A percentile compares a stretch with the other conserved stretches of the same genome.
Evolutionary conservation across 2,797 vertebrate genomes (phyloP).

Genomic region (Pipistrellus pygmaeus): DNA sequence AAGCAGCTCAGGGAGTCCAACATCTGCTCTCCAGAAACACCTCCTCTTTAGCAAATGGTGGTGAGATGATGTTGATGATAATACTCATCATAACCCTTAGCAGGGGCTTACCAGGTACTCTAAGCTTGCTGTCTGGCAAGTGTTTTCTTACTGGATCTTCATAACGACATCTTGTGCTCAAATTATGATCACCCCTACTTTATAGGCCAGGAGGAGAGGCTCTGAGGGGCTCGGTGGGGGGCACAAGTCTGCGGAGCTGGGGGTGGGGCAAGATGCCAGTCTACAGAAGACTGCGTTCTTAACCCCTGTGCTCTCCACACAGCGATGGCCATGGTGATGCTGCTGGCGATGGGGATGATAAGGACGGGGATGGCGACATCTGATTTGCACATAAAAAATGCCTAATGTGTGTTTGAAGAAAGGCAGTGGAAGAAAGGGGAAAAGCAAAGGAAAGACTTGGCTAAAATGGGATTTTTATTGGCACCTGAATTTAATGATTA

Average conservation of each 20-base stretch:
- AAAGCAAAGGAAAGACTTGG: not conserved
- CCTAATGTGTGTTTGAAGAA: not conserved
- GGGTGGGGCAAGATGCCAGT: not conserved
- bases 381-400: not conserved
- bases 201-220: not conserved
- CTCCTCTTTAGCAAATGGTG: not conserved
- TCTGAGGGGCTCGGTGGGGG: not conserved
- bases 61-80: not conserved
- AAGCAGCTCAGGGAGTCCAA: not conserved
- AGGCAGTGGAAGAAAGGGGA: not conserved
- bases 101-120: not conserved
- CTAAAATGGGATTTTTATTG: not conserved
- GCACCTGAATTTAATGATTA: constrained; percentile 28
- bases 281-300: not conserved
- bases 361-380: not conserved
- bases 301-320: not conserved
- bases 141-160: not conserved
- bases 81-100: not conserved
- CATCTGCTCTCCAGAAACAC: not conserved
- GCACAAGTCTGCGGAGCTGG: not conserved
- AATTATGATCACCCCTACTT: not conserved
- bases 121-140: not conserved
- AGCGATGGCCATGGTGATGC: not conserved
- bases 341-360: not conserved
- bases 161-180: not conserved